Percentiles rank a stretch among this genome's conserved stretches.
These are phyloP conservation scores for Drosophila sordidula DNA, from an alignment of 2,888 invertebrate genomes.

Conservation along the genomic window DNA sequence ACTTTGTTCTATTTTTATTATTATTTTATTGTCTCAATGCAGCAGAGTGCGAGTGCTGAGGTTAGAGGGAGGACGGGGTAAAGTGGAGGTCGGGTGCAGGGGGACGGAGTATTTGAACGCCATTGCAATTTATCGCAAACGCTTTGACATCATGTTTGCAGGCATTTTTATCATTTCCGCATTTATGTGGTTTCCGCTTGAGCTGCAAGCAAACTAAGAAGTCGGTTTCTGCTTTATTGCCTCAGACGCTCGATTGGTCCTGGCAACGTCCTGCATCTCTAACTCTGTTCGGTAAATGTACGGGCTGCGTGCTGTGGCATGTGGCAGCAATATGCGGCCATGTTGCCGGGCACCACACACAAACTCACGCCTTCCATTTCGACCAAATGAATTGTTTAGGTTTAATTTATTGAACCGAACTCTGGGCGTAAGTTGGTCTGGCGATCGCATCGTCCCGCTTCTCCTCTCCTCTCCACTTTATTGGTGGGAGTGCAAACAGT, in stretches of 20 bases:
- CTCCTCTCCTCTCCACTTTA: not conserved
- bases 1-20: slow-evolving; percentile 71
- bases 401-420: slow-evolving; percentile 70
- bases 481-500: not conserved
- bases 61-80: not conserved
- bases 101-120: slow-evolving; percentile 43
- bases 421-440: slow-evolving; percentile 21
- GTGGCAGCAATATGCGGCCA: slow-evolving; percentile 25
- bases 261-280: not conserved
- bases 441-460: slow-evolving; percentile 2
- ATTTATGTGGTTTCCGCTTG: slow-evolving; percentile 80
- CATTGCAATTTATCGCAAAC: slow-evolving; percentile 79
- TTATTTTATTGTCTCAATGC: slow-evolving; percentile 75
- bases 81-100: not conserved
- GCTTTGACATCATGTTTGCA: slow-evolving; percentile 78
- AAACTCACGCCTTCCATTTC: slow-evolving; percentile 26
- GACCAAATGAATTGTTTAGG: slow-evolving; percentile 71
- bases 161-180: slow-evolving; percentile 80
- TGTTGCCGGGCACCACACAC: slow-evolving; percentile 23
- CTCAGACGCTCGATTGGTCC: slow-evolving; percentile 32
- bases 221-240: slow-evolving; percentile 76
- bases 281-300: slow-evolving; percentile 3
- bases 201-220: slow-evolving; percentile 74
- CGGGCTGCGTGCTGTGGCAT: slow-evolving; percentile 9
- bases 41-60: slow-evolving; percentile 9